Evolutionary conservation across 2,797 vertebrate species (phyloP).

Genomic region (Anniella stebbinsi): DNA sequence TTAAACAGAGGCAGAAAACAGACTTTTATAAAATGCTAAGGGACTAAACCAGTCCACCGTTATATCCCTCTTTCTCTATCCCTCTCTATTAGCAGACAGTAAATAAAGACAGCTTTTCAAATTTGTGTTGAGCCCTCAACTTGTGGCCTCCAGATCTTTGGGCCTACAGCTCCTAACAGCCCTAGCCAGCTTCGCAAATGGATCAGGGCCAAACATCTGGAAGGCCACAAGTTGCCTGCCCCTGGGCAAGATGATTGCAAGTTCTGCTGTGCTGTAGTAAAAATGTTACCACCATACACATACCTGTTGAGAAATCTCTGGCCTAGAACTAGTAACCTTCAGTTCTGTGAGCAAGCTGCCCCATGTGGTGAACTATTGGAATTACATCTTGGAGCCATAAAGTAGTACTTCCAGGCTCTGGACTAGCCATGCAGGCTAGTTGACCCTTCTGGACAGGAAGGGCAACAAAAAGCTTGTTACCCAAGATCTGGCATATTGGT

Average conservation of each 20-base stretch:
- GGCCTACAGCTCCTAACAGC: background rate
- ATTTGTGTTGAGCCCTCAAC: background rate
- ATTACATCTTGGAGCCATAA: background rate
- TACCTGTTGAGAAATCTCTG: background rate
- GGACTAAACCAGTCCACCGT: background rate
- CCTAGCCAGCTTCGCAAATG: background rate
- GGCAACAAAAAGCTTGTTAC: background rate
- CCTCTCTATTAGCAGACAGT: background rate
- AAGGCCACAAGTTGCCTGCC: background rate
- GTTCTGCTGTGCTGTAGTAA: background rate
- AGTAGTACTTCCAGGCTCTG: background rate
- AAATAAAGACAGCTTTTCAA: background rate
- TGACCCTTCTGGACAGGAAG: background rate
- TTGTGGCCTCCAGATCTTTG: background rate
- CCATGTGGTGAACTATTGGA: background rate
- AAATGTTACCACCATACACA: background rate
- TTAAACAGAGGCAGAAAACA: background rate
- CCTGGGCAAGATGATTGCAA: too few species aligned
- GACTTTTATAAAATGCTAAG: conserved; percentile 3
- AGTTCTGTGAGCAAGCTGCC: background rate
- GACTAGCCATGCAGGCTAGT: background rate
- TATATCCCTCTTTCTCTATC: background rate
- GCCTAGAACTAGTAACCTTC: background rate
- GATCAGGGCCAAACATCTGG: background rate
- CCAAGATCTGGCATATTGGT: too few species aligned